A percentile compares a stretch with the other conserved stretches of the same genome.
Conservation (phyloP, 92 coral and sea anemone genomes). For the Virgularia gustaviana region DNA sequence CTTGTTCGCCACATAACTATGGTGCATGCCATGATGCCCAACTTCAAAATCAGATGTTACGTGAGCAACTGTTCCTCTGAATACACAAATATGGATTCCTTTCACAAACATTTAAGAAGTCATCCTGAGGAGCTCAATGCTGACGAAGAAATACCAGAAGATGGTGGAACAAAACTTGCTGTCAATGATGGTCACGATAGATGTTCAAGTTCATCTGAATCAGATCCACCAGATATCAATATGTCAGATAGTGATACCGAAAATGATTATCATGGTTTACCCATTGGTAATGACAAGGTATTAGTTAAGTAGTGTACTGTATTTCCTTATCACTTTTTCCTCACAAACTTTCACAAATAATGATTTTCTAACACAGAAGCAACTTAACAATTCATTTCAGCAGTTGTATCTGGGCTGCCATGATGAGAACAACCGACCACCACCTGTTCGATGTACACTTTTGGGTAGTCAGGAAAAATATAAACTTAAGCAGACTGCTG, state of each 20-base stretch:
- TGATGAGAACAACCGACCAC: slow-evolving; percentile 29
- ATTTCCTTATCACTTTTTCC: too few species aligned
- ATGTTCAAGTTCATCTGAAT: not conserved
- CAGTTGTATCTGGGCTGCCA: slow-evolving; percentile 4
- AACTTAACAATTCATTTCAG: slow-evolving; percentile 9
- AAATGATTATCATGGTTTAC: not conserved
- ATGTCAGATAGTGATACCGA: too few species aligned
- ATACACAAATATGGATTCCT: not conserved
- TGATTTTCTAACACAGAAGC: not conserved
- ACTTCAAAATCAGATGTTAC: not conserved
- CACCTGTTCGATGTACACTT: slow-evolving; percentile 18
- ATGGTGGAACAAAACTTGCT: not conserved
- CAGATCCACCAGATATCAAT: not conserved
- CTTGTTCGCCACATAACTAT: not conserved
- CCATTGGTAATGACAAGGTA: not conserved
- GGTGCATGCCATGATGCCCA: slow-evolving; percentile 1
- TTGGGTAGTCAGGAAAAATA: slow-evolving; percentile 27
- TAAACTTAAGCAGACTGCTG: slow-evolving; percentile 32
- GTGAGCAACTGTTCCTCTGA: not conserved
- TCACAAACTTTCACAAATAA: too few species aligned
- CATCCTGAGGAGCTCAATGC: slow-evolving; percentile 2
- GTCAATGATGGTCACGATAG: not conserved
- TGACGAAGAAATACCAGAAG: not conserved
- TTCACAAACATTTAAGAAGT: not conserved
- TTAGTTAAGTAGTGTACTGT: too few species aligned